Base-by-base conservation (phyloP, 2,797 vertebrate genomes). In the Lindbergichthys nudifrons region DNA sequence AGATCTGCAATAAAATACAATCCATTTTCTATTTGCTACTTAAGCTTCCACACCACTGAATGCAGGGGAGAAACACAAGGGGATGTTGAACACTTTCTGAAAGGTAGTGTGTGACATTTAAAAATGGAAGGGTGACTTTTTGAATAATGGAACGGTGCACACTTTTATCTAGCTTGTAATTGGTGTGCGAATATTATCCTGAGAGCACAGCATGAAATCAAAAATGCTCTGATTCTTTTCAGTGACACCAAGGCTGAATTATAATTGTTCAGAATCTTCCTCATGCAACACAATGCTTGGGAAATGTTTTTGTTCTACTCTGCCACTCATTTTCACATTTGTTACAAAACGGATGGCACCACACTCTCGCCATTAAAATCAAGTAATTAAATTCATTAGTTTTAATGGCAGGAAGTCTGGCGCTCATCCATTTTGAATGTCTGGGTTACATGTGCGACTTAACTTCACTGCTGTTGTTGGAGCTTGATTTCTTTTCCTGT, bases 341-440 rank as follows among this genome's bases (percentile, higher is more conserved):
- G 46, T 62, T 60, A 59, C 50, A 64, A 73, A 79, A 74, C 66
- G 51, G 52, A 82, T 70, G 43, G 47, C 30, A 19, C 23, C 15
- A 23, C 32, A 53, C 60, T 77, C 45, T 15, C 6, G 1, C 59
- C 42, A 84, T 75, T 75, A 76, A 75, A 79, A 69, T 26, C 39
- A 56, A 76, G 61, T 86, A 80, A 87, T 83, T 82, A 70, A 83
- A 86, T 76, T 65, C 47, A 73, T 88, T 82, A 41, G 42, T 73
- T 84, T 73, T 79, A 71, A 77, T 79, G 71, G 65, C 62, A 70
- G 42, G 45, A 23, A 69, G 67, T 52, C 75, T 57, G 67, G 32
- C 2, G 5, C 57, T 71, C 78, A 79, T 85, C 72, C 50, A 80
- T 83, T 84, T 43, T 70, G 16, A 58, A n/a, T 32, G 76, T 47